Evolutionary conservation across 2,888 invertebrate genomes (phyloP), one percentile per base, ranked within the genome.

Genomic region (Dorcus parallelipipedus): DNA sequence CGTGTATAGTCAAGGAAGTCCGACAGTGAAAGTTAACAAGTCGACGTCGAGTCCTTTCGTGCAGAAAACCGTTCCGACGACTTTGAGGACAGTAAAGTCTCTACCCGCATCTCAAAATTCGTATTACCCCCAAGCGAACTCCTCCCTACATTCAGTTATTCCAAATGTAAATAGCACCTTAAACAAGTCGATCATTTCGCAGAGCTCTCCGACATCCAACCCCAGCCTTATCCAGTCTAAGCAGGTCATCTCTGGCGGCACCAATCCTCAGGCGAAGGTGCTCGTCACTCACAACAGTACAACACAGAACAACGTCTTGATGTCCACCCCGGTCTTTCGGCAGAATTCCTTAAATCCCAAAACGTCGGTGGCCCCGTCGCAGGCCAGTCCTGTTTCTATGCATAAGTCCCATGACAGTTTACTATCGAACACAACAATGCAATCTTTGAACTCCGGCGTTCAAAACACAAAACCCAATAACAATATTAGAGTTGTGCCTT

Each of bases 401-500:
- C 26, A 33, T 45, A 43, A 45, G n/a, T 9, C n/a, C 14, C 45
- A 45, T 45, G 45, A 45, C 45, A 45, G 45, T 45, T 17, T 23
- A 45, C n/a, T 45, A 45, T 8, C 45, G 23, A 45, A 45, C 45
- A 45, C 45, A 17, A 20, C 45, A 45, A 10, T 14, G 14, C 14
- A 10, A 45, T 45, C 45, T 45, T 23, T 45, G 17, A 45, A 45
- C 23, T 10, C 14, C 14, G 7, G 7, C 14, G 41, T 14, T 41
- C 41, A 41, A 10, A 45, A 17, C 9, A 45, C 45, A 45, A 45
- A 45, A 45, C 10, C 45, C 45, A 45, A 45, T 45, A 55, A 45
- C 45, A 53, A 55, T 41, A 47, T 50, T 50, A 56, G 59, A 60
- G 60, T 57, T 51, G 62, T 62, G 41, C 74, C 64, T 67, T 83